A percentile compares a stretch with the other conserved stretches of the same genome.
phyloP scores from a whole-genome alignment of 1,140 invertebrate species.

The Acromyrmex heyeri region DNA sequence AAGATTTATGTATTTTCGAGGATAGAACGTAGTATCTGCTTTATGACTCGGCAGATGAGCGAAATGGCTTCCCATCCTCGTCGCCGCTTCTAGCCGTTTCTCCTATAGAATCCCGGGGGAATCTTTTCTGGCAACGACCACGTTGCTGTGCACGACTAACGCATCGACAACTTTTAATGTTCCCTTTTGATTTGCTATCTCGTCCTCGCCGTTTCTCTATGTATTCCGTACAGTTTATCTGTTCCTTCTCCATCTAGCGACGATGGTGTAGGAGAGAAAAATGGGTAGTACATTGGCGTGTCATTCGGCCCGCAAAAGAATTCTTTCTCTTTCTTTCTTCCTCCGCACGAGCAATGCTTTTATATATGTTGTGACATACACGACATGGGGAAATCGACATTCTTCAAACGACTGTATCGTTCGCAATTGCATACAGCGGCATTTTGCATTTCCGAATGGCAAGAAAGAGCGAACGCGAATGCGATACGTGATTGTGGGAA shows the following conservation, averaged over 20 bases:
- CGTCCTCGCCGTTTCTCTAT: slow-evolving; percentile 28
- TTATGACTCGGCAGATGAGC: slow-evolving; percentile 84
- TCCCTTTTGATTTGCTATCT: slow-evolving; percentile 76
- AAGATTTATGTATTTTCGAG: slow-evolving; percentile 83
- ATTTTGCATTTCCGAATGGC: slow-evolving; percentile 32
- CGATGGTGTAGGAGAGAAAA: slow-evolving; percentile 31
- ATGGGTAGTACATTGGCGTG: slow-evolving; percentile 32
- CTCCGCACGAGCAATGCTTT: slow-evolving; percentile 32
- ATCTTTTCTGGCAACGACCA: slow-evolving; percentile 78
- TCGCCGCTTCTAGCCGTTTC: slow-evolving; percentile 1
- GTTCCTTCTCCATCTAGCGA: slow-evolving; percentile 35
- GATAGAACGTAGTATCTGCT: slow-evolving; percentile 80
- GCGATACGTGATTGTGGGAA: slow-evolving; percentile 15
- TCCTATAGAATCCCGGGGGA: slow-evolving; percentile 71
- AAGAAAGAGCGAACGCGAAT: not conserved
- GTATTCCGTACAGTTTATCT: slow-evolving; percentile 33
- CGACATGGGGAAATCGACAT: slow-evolving; percentile 39
- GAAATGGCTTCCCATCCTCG: slow-evolving; percentile 78
- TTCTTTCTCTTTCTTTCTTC: not conserved
- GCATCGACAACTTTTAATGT: slow-evolving; percentile 80
- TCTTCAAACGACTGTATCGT: slow-evolving; percentile 26
- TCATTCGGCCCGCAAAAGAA: slow-evolving; percentile 25
- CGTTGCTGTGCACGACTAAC: slow-evolving; percentile 67
- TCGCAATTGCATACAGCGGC: slow-evolving; percentile 20
- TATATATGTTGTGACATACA: slow-evolving; percentile 16